Base-by-base conservation (phyloP, 2,797 vertebrate genomes). In the Caiman crocodilus region DNA sequence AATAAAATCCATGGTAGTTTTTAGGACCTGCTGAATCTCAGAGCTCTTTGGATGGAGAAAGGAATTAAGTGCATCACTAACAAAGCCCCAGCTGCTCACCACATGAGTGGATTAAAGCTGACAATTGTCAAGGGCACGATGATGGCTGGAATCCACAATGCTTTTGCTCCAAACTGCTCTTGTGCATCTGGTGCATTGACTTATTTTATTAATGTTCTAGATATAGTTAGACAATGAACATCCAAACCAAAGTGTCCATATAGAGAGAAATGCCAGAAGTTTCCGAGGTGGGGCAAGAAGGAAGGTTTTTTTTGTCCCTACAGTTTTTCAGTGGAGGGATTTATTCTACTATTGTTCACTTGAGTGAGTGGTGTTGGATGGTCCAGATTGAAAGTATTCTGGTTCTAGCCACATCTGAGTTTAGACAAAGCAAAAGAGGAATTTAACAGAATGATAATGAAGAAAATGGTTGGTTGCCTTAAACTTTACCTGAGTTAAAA, bases 11-110 rank as follows among this genome's bases (percentile, higher is more conserved):
- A 91, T 92, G 86, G 65, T 86, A 87, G 63, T 94, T 90, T 91
- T 76, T 91, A 87, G 94, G 97, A 93, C 50, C 67, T 87, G 79
- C 74, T 94, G 67, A 80, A 88, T 89, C 89, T 94, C 85, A 26
- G 83, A 71, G 67, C 4, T 10, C 76, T 87, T 95, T 79, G 59
- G 85, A 90, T 42, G 57, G 78, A 79, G 63, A 88, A 77, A 75
- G 15, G 76, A 89, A 61, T 90, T 87, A 78, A 93, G 78, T 65
- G 84, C 32, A 23, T 76, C 71, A 65, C 30, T 76, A 90, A 56
- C 88, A 90, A 82, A 35, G 15, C 65, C 88, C 81, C 92, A 96
- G 90, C 90, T 96, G 87, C 82, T 85, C 75, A 74, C 87, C 93
- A 97, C 77, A 75, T 85, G 94, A 90, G 14, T 73, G 28, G 3